These are phyloP conservation scores for Heliconius eleuchia DNA, from an alignment of 1,140 invertebrate species.

Conservation along the genomic window DNA sequence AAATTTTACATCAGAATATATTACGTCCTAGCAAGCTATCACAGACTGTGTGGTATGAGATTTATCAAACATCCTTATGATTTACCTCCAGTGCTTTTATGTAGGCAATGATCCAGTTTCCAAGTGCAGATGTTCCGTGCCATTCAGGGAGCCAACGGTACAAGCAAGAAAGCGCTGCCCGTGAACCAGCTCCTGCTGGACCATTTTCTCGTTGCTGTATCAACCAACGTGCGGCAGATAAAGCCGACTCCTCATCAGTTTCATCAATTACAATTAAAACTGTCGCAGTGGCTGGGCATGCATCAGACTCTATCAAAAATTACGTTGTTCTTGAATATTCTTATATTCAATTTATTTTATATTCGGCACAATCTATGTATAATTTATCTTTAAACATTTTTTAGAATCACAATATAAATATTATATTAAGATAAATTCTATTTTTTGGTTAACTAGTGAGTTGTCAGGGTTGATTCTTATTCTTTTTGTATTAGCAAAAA, in stretches of 20 bases:
- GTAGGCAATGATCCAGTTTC: constrained; percentile 63
- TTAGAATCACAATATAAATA: not conserved
- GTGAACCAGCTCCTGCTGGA: constrained; percentile 48
- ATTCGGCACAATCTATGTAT: too few relatives aligned
- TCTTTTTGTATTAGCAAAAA: too few relatives aligned
- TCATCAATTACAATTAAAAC: constrained; percentile 59
- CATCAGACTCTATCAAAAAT: constrained; percentile 55
- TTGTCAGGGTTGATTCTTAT: too few relatives aligned
- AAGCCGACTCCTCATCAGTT: constrained; percentile 45
- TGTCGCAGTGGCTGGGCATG: constrained; percentile 56
- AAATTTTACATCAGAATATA: not conserved
- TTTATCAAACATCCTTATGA: not conserved
- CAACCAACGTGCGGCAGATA: constrained; percentile 58
- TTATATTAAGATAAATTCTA: not conserved
- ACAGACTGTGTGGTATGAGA: not conserved
- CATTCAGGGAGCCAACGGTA: constrained; percentile 67
- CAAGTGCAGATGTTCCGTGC: constrained; percentile 60
- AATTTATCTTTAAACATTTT: too few relatives aligned
- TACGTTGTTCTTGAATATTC: not conserved
- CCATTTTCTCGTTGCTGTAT: constrained; percentile 58
- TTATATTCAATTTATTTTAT: too few relatives aligned
- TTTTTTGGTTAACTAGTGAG: not conserved
- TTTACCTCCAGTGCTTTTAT: constrained; percentile 67
- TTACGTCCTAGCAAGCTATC: not conserved
- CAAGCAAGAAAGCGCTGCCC: constrained; percentile 59